Base-by-base conservation (phyloP, 1,140 invertebrate species). In the Xylocopa sonorina region DNA sequence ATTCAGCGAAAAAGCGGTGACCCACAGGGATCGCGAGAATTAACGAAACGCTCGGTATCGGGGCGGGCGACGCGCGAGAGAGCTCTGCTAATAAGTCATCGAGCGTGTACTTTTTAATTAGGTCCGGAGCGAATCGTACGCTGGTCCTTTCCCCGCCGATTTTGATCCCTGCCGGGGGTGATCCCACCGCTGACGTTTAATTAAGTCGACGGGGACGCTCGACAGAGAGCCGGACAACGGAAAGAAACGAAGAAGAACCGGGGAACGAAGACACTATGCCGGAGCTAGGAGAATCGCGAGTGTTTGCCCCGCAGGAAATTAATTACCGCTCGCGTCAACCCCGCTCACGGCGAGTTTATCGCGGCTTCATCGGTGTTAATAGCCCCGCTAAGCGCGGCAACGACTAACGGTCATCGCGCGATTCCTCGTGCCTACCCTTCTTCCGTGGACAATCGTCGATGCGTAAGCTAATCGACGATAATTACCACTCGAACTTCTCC, bases 131-230 rank as follows among this genome's bases (percentile, higher is more conserved):
- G 53, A 43, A 51, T n/a, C 16, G 38, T 14, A 18, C 27, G n/a
- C n/a, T n/a, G n/a, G n/a, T 9, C 21, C 55, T 27, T 34, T n/a
- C 29, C 18, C 34, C 27, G 27, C 18, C 57, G 43, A 63, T 74
- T 38, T 32, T 12, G 41, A 66, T 32, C 38, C 38, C 10, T 6
- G 46, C 34, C 6, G 18, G 34, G 38, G 34, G 38, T 38, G 32
- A 66, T 66, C 24, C 10, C 50, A 66, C 0, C 5, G 32, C 51
- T 57, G 62, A 76, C 73, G 73, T 76, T 76, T 76, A 76, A 76
- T 76, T 67, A 57, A 76, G 62, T 51, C 62, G 62, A 34, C 73
- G 24, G 14, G 21, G 21, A 53, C 53, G 57, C 32, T 48, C 69
- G 27, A 18, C 3, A 38, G 29, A 29, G 43, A 27, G 58, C 32